phyloP scores from a whole-genome alignment of 2,797 vertebrate genomes.

The Acanthurus tractus region DNA sequence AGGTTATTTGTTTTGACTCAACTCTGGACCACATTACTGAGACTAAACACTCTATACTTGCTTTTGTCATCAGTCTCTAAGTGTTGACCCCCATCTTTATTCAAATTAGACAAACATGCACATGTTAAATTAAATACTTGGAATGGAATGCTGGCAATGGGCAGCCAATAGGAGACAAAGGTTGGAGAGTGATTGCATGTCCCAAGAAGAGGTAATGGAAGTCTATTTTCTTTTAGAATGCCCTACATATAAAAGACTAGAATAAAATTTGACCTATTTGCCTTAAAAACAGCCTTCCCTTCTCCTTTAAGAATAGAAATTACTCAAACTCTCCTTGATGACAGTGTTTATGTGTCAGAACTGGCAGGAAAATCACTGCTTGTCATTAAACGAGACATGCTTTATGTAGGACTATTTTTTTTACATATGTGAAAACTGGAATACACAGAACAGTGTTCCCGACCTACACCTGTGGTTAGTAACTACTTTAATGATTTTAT shows the following conservation, averaged over 20 bases:
- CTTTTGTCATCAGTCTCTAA: background rate
- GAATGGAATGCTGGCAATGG: no score
- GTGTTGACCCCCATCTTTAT: background rate
- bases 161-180: background rate
- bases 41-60: background rate
- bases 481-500: slow-evolving; percentile 4
- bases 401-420: background rate
- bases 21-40: background rate
- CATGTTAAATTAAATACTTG: no score
- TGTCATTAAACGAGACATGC: slow-evolving; percentile 15
- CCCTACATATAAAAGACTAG: background rate
- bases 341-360: slow-evolving; percentile 5
- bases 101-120: background rate
- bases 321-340: background rate
- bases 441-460: background rate
- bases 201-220: no score
- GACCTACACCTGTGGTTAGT: background rate
- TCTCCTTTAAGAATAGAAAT: background rate
- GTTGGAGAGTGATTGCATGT: background rate
- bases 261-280: background rate
- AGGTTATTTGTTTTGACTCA: background rate
- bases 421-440: background rate
- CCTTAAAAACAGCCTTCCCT: background rate
- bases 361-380: background rate
- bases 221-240: background rate